Evolutionary conservation across 2,797 vertebrate genomes (phyloP), one percentile per base, ranked within the genome.

Genomic region (Pterois miles): DNA sequence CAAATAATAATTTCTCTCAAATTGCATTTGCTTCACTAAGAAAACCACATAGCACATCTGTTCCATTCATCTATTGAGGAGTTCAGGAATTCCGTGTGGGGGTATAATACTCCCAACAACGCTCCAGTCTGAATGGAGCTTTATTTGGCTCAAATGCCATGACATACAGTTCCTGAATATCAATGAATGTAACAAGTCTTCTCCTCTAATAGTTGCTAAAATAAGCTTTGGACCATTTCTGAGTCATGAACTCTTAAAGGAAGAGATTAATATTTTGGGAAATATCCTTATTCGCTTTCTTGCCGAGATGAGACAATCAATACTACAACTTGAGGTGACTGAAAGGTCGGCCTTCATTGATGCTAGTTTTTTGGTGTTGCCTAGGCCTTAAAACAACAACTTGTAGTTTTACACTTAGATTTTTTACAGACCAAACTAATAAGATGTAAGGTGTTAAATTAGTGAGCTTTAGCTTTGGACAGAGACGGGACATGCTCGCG

Each of bases 31-130:
- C 6, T 38, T 43, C 48, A 34, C 23, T 48, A n/a, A 73, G 20
- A 48, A 66, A 36, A 31, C 20, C 33, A 52, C 29, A 36, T 57
- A n/a, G 23, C 59, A 86, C 77, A 88, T 92, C 76, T 87, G 82
- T 76, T 90, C 18, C 18, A 46, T 58, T 75, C 79, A 85, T 90
- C 65, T 73, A n/a, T 14, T 33, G 23, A 40, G 56, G 34, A 69
- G 31, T 22, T 76, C 52, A 65, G 36, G 73, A 68, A 74, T 82
- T 52, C 48, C 50, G 2, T 70, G 65, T n/a, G 78, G 54, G 50
- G 43, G 72, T 43, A 50, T 72, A 20, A 67, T 48, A 58, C 75
- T 73, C 67, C 70, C 56, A 64, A 13, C 36, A 50, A 6, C 40
- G 82, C 68, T 73, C 62, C 74, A 50, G 12, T 80, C 65, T 85